Evolutionary conservation across 2,888 invertebrate species (phyloP), one percentile per base, ranked within the genome.

Genomic region (Digitonthophagus gazella): DNA sequence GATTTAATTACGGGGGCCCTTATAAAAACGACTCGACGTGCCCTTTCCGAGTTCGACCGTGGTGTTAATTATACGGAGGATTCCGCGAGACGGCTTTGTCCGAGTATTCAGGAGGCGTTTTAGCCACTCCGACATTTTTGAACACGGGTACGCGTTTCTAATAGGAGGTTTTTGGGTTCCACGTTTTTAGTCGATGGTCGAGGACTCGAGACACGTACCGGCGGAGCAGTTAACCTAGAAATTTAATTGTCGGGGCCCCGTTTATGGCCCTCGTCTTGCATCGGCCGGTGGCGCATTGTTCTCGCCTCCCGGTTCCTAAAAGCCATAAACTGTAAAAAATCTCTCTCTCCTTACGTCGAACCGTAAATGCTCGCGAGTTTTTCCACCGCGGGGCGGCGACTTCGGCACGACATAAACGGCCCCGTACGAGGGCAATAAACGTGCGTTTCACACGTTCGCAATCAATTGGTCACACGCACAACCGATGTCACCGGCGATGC

Each of bases 11-110:
- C 77, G 76, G 28, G 28, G 28, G 28, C 77, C 74, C 75, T 75
- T 76, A 75, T 73, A 77, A 77, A 75, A 76, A 75, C 75, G 74
- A 74, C n/a, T n/a, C n/a, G n/a, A n/a, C n/a, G n/a, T n/a, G n/a
- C n/a, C n/a, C n/a, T n/a, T n/a, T n/a, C n/a, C n/a, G n/a, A 74
- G 71, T 68, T 71, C 65, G 14, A 65, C 74, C 72, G 71, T 67
- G 20, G 65, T 54, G 65, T 65, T 65, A 65, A 65, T 65, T 65
- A 65, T 65, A 65, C 16, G 15, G 44, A 44, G 11, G 11, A 44
- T n/a, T n/a, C 2, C 8, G 28, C 6, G 28, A 44, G 28, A 44
- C 6, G 57, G 57, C n/a, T n/a, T n/a, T n/a, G n/a, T n/a, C n/a
- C n/a, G n/a, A n/a, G n/a, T n/a, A n/a, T n/a, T 44, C 54, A 6